Conservation (phyloP, 2,888 invertebrate genomes). For the Diarsia rubi region DNA sequence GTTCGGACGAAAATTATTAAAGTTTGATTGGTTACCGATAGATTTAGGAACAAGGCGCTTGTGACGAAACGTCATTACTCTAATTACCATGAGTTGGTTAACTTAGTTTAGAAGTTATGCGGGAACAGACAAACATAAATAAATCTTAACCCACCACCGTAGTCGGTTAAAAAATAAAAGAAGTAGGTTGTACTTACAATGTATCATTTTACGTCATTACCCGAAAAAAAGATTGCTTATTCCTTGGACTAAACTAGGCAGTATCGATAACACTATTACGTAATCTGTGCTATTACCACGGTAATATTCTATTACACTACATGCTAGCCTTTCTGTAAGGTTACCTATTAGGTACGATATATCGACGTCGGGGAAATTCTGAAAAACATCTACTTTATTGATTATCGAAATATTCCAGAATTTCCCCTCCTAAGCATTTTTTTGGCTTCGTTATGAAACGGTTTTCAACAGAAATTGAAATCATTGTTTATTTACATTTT, state of each 20-base stretch:
- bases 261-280: not conserved
- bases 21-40: not conserved
- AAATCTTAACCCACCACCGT: not conserved
- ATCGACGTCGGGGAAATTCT: too few species aligned
- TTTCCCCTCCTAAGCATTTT: not conserved
- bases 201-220: not conserved
- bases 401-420: not conserved
- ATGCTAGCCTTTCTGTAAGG: not conserved
- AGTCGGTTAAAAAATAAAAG: not conserved
- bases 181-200: not conserved
- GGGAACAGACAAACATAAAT: not conserved
- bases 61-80: not conserved
- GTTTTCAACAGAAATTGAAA: not conserved
- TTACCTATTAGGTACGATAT: too few species aligned
- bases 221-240: not conserved
- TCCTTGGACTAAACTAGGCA: not conserved
- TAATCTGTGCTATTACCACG: too few species aligned
- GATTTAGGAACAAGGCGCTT: not conserved
- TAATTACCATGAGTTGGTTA: too few species aligned
- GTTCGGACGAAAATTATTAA: not conserved
- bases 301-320: too few species aligned
- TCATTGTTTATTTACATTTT: not conserved
- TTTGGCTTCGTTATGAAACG: constrained; percentile 20
- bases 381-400: too few species aligned
- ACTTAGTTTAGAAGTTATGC: not conserved